Evolutionary conservation across 2,113 vertebrate genomes (phyloP).

Genomic region (Felis chaus): DNA sequence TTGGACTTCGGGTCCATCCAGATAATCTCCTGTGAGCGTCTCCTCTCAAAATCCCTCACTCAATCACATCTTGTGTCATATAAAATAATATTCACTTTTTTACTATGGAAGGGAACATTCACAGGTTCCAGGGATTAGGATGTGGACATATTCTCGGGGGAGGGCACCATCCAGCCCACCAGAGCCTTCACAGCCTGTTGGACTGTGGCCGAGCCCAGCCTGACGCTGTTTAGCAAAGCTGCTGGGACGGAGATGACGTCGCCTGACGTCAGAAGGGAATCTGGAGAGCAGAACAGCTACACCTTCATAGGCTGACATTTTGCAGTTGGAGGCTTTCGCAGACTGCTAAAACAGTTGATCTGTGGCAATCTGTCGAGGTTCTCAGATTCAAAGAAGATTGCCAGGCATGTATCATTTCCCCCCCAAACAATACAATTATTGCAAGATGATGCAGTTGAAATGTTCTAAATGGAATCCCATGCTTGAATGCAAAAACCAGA

Average conservation of each 20-base stretch:
- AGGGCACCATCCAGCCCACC: background rate
- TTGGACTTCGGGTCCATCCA: background rate
- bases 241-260: fast-evolving
- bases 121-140: background rate
- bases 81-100: background rate
- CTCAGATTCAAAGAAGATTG: background rate
- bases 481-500: background rate
- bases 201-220: background rate
- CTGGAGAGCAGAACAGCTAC: background rate
- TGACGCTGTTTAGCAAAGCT: fast-evolving
- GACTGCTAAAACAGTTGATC: background rate
- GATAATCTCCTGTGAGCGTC: fast-evolving
- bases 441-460: background rate
- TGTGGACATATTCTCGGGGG: background rate
- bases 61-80: background rate
- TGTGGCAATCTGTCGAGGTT: background rate
- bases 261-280: background rate
- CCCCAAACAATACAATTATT: background rate
- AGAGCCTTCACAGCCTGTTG: background rate
- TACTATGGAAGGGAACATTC: background rate
- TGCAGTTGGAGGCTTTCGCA: background rate
- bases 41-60: background rate
- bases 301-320: background rate
- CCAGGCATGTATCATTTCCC: background rate
- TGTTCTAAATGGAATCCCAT: background rate